Base-by-base conservation (phyloP, 2,888 invertebrate genomes). In the Asteroscopus sphinx region DNA sequence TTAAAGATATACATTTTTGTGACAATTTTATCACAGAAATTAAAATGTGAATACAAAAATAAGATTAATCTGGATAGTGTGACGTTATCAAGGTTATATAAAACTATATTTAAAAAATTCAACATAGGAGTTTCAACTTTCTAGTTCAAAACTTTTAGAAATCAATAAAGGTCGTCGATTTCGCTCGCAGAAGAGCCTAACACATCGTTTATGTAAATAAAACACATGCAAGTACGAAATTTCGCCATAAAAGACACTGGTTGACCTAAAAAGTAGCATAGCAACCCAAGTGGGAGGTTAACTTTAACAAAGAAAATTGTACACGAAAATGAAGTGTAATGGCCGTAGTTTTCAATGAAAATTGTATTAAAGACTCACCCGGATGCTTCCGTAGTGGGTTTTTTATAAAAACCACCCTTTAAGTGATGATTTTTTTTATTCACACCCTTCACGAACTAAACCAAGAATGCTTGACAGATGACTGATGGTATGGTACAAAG, bases 311-410 rank as follows among this genome's bases (percentile, higher is more conserved):
- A 70, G 72, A 66, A 63, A 76, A 66, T 69, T 80, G 79, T 54
- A 61, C 58, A 68, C 63, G 30, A 61, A 76, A 78, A 63, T 64
- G 59, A 73, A 73, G 64, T 49, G 60, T 60, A 76, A 79, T 66
- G 59, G 65, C 41, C 51, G 37, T 30, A 52, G 55, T 62, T 52
- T 56, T 61, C 30, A 51, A 36, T 46, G 17, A 59, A 57, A 13
- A 74, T 59, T 65, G 67, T 64, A 72, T 70, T 72, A 44, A 53
- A 58, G 49, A 90, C 94, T 91, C 72, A 94, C 94, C 94, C 93
- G 93, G 93, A 93, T 91, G 92, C 93, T 88, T 89, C 92, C 92
- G 92, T 90, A 83, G 87, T 85, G 83, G 76, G 63, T 84, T 86
- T 83, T 79, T 61, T 72, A 79, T 73, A 76, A 79, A 89, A 89